Conservation (phyloP, 2,888 invertebrate genomes). For the Eupeodes latifasciatus region DNA sequence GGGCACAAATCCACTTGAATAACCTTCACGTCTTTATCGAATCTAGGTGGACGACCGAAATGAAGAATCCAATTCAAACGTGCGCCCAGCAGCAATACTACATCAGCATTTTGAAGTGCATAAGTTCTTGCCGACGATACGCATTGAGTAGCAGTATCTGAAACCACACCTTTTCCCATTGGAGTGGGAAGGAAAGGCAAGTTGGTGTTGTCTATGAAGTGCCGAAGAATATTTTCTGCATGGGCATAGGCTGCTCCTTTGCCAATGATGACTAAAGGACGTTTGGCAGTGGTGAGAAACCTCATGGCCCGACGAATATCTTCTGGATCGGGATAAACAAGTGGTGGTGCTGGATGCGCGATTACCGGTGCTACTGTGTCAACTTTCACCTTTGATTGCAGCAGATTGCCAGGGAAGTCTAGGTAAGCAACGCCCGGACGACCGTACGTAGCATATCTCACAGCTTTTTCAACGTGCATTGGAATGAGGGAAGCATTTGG, state of each 20-base stretch:
- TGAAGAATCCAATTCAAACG: slow-evolving; percentile 99
- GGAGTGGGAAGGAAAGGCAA: slow-evolving; percentile 97
- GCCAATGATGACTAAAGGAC: slow-evolving; percentile 95
- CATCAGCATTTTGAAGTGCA: slow-evolving; percentile 94
- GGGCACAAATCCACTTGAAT: slow-evolving; percentile 95
- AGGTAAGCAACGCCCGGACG: slow-evolving; percentile 96
- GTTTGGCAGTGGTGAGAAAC: slow-evolving; percentile 88
- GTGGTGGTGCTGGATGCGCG: slow-evolving; percentile 85
- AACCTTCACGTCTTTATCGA: slow-evolving; percentile 91
- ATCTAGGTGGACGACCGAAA: slow-evolving; percentile 95
- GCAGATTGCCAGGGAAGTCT: slow-evolving; percentile 95
- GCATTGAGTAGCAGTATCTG: slow-evolving; percentile 88
- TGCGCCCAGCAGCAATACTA: slow-evolving; percentile 94
- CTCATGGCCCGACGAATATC: slow-evolving; percentile 89
- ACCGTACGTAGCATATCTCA: slow-evolving; percentile 92
- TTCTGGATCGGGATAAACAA: slow-evolving; percentile 89
- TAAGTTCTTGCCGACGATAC: slow-evolving; percentile 94
- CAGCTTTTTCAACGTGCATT: slow-evolving; percentile 95
- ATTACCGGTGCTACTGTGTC: slow-evolving; percentile 81
- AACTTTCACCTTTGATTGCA: slow-evolving; percentile 85
- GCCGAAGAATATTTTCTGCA: slow-evolving; percentile 89
- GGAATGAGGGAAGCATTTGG: slow-evolving; percentile 93
- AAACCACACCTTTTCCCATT: slow-evolving; percentile 95
- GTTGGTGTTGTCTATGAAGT: slow-evolving; percentile 89
- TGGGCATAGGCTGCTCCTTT: slow-evolving; percentile 94